Conservation (phyloP, 37 sponge, comb jelly and placozoan species). For the Halichondria panicea region DNA sequence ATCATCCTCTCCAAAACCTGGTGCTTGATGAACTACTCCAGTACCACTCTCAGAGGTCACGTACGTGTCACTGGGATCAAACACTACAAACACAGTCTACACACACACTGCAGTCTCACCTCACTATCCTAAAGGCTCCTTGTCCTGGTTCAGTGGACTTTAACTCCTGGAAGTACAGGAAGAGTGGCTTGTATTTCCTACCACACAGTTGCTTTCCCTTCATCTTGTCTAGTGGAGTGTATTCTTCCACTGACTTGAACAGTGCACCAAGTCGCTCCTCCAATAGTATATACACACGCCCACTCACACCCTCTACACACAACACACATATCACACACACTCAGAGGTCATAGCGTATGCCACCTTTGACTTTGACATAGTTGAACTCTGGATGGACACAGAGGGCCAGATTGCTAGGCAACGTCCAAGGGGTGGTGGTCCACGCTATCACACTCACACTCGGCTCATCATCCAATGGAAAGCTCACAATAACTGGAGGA, state of each 20-base stretch:
- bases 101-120: constrained; percentile 14
- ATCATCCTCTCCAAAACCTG: constrained; percentile 95
- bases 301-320: not conserved
- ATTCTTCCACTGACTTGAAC: constrained; percentile 88
- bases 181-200: constrained; percentile 87
- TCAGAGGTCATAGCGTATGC: not conserved
- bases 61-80: constrained; percentile 82
- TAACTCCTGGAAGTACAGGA: constrained; percentile 74
- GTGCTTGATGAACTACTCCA: constrained; percentile 98
- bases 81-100: not conserved
- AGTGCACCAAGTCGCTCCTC: constrained; percentile 81
- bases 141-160: constrained; percentile 31
- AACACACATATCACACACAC: not conserved
- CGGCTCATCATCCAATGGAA: constrained; percentile 91
- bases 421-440: constrained; percentile 99
- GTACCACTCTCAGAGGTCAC: constrained; percentile 95
- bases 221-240: constrained; percentile 61
- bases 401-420: constrained; percentile 96
- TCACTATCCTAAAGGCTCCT: constrained; percentile 70
- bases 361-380: constrained; percentile 91
- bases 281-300: constrained; percentile 81
- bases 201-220: constrained; percentile 64
- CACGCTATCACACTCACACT: constrained; percentile 89
- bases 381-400: constrained; percentile 88
- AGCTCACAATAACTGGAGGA: constrained; percentile 80